Base-by-base conservation (phyloP, 2,888 invertebrate species). In the Tipula lateralis region DNA sequence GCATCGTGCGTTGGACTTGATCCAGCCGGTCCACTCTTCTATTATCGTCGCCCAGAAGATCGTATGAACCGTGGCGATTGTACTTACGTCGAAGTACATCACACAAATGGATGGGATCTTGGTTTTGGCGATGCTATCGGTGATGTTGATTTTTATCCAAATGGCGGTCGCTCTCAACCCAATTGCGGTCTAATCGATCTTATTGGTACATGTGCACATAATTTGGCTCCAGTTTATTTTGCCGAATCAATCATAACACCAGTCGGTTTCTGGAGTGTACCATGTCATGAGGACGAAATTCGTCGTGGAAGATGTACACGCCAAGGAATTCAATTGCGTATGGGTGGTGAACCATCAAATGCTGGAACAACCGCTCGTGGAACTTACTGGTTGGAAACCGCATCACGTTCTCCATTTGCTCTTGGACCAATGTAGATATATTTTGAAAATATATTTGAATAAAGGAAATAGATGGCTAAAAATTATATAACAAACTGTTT, bases 131-230 rank as follows among this genome's bases (percentile, higher is more conserved):
- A 86, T 0, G 87, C 89, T 0, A 87, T 90, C 0, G 91, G 91
- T 12, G 87, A 87, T 24, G 89, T 89, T 9, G 90, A 90, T 34
- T 91, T 91, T 85, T 90, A 89, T 85, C 90, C 90, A 0, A 91
- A 91, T 84, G 89, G 87, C 36, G 91, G 91, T 0, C 85, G 85
- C 1, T 86, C 85, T 7, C 91, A 91, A 86, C 89, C 90, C 84
- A 91, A 91, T 85, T 89, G 85, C 34, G 34, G 66, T 16, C 36
- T 83, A 19, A 4, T 50, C n/a, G 85, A 85, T 83, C 24, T 85
- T 6, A 50, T 84, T 19, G 85, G 85, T 80, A 39, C 13, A 0
- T 85, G 85, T 83, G 85, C 85, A 0, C 85, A 85, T 81, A 34
- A 32, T 83, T 84, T 84, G 4, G 84, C 85, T 4, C 83, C 50